phyloP scores from a whole-genome alignment of 2,797 vertebrate species.

The Hippopotamyrus pictus region DNA sequence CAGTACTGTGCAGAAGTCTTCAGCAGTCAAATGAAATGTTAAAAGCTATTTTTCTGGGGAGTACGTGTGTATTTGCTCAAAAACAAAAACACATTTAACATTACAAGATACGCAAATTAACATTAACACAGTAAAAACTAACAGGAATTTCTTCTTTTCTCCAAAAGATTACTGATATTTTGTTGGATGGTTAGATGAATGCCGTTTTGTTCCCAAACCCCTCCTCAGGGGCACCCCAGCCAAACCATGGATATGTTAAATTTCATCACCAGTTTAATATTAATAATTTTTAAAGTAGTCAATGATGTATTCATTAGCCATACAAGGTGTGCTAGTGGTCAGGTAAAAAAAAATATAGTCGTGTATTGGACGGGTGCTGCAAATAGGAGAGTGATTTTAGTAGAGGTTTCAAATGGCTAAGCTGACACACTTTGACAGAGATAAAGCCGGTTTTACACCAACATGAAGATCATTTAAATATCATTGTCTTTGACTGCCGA shows the following conservation, averaged over 20 bases:
- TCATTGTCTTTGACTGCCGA: neutral
- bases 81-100: neutral
- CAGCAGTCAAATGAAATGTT: neutral
- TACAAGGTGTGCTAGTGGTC: neutral
- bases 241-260: neutral
- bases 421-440: neutral
- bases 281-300: neutral
- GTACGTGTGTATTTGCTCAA: neutral
- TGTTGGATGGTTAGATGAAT: neutral
- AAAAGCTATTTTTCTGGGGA: neutral
- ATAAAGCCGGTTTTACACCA: neutral
- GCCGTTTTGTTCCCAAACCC: neutral
- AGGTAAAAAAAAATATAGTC: neutral
- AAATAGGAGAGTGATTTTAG: neutral
- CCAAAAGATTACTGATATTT: neutral
- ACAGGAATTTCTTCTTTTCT: neutral
- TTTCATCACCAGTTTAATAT: neutral
- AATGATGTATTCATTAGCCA: neutral
- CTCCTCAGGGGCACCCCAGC: neutral
- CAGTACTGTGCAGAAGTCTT: neutral
- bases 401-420: neutral
- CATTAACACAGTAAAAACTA: neutral
- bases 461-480: neutral
- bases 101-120: neutral
- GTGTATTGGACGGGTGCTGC: neutral